Evolutionary conservation across 1,140 invertebrate species (phyloP), one percentile per base, ranked within the genome.

Genomic region (Lepidotrigona ventralis): DNA sequence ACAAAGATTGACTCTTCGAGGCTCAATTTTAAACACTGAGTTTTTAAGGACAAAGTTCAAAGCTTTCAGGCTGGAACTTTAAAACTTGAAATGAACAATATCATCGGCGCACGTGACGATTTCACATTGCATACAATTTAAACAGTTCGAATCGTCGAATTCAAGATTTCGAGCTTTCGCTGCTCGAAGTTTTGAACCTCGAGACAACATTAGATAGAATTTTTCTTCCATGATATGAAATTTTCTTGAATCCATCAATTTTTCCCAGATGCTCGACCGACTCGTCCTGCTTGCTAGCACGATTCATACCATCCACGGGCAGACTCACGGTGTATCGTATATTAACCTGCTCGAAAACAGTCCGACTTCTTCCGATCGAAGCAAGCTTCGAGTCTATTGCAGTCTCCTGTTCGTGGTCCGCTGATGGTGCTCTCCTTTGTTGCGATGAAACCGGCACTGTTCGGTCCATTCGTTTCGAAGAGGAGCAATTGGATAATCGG

Each of bases 281-380:
- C 56, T 78, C 86, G 17, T 79, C 90, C 1, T 79, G 86, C 29
- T 83, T 90, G 11, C 46, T 91, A 33, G 86, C 87, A 15, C 90
- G 91, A 75, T 79, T 89, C 46, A 80, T 85, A 0, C 12, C 81
- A 17, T 29, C 26, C 12, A 76, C 76, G 0, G 88, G 89, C 1
- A 81, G 69, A 51, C 53, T 92, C 0, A 64, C 69, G 0, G 71
- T 90, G 6, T 91, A 91, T 54, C 91, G 91, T 51, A 74, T 93
- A 0, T 81, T 85, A n/a, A 73, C 86, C 1, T 92, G 90, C 56
- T 91, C 87, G 4, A 92, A 89, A 86, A 90, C 91, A 14, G 84
- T 90, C 23, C 83, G 76, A 19, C 66, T 93, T 56, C 66, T 87
- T 58, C 88, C 75, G 0, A 51, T 85, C 56, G n/a, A 82, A 12